A percentile compares a stretch with the other conserved stretches of the same genome.
Evolutionary conservation across 2,888 invertebrate genomes (phyloP).

Genomic region (Dromius quadrimaculatus): DNA sequence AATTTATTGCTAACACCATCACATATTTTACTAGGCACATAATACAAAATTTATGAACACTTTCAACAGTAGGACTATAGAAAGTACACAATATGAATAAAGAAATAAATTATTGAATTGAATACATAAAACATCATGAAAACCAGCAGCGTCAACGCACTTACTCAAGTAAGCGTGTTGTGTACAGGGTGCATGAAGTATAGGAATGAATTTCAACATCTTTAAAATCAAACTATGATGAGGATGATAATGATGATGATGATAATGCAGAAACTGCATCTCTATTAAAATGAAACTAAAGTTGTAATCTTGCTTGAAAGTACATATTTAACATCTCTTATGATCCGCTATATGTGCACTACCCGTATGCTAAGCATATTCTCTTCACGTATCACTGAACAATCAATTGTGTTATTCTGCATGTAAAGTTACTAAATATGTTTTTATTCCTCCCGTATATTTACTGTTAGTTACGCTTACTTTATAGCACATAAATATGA

Average conservation of each 20-base stretch:
- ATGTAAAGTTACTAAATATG: slow-evolving; percentile 32
- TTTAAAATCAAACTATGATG: too few species aligned
- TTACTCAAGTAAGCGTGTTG: slow-evolving; percentile 1
- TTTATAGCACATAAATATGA: slow-evolving; percentile 40
- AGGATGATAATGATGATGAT: too few species aligned
- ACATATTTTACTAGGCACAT: slow-evolving; percentile 6
- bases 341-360: too few species aligned
- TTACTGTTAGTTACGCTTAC: slow-evolving; percentile 39
- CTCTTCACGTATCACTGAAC: slow-evolving; percentile 14
- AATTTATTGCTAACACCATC: not conserved
- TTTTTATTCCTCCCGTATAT: slow-evolving; percentile 36
- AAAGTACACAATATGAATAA: slow-evolving; percentile 15
- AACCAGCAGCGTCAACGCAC: slow-evolving; percentile 11
- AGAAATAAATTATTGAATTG: slow-evolving; percentile 34
- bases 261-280: too few species aligned
- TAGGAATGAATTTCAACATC: too few species aligned
- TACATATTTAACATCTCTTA: too few species aligned
- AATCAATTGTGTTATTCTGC: slow-evolving; percentile 31
- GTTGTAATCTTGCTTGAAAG: too few species aligned
- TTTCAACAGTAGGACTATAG: slow-evolving; percentile 6
- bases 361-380: too few species aligned
- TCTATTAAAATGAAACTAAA: too few species aligned
- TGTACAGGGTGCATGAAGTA: too few species aligned
- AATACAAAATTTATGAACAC: slow-evolving; percentile 20
- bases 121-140: slow-evolving; percentile 14